phyloP scores from a whole-genome alignment of 2,797 vertebrate species.

The Morelia viridis region DNA sequence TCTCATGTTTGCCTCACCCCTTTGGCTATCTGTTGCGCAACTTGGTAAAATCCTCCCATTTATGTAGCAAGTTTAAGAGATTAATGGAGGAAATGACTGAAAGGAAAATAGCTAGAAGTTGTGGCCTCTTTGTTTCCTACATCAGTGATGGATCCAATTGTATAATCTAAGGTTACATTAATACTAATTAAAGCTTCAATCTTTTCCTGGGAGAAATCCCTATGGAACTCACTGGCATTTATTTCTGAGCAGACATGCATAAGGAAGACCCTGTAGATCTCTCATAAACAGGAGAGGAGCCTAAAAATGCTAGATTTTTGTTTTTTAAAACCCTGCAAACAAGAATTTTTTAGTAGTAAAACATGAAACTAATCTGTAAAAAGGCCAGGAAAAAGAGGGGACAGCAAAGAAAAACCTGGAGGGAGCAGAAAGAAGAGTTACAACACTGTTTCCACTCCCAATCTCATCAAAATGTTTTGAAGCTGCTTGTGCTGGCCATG shows the following conservation, averaged over 20 bases:
- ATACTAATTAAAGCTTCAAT: not conserved
- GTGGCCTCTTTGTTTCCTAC: not conserved
- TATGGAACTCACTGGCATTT: not conserved
- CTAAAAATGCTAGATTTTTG: not conserved
- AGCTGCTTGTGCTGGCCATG: not conserved
- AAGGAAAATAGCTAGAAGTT: not conserved
- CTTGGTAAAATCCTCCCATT: not conserved
- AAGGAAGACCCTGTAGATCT: not conserved
- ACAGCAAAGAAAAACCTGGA: not conserved
- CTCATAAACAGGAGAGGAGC: not conserved
- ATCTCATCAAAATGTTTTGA: not conserved
- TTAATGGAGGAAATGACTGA: not conserved
- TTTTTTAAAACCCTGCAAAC: not conserved
- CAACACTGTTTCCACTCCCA: not conserved
- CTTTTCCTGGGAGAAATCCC: not conserved
- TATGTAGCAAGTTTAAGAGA: not conserved
- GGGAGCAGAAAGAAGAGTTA: not conserved
- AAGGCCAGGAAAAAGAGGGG: not conserved
- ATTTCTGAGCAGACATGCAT: not conserved
- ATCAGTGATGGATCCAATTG: not conserved
- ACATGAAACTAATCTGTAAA: not conserved
- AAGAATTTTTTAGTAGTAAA: not conserved
- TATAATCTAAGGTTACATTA: not conserved
- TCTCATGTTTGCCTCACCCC: not conserved
- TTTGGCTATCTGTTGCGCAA: not conserved